Evolutionary conservation across 2,888 invertebrate species (phyloP).

Genomic region (Steinernema scapterisci): DNA sequence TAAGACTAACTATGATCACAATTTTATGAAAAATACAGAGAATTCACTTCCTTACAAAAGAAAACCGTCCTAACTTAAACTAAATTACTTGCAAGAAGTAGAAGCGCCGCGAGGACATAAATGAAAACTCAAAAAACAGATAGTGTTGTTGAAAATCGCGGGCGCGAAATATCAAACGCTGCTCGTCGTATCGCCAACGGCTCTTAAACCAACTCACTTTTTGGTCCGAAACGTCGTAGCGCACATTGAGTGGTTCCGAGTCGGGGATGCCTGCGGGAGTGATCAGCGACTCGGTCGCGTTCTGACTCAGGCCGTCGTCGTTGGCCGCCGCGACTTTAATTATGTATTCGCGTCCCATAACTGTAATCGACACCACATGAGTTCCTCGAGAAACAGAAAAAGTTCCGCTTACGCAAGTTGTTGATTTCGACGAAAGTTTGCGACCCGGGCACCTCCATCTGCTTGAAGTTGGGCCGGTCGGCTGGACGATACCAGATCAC

Average conservation of each 20-base stretch:
- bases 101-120: no score
- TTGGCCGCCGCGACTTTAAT: conserved; percentile 95
- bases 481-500: conserved; percentile 84
- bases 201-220: conserved; percentile 46
- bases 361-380: conserved; percentile 46
- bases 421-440: conserved; percentile 39
- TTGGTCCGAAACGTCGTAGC: conserved; percentile 60
- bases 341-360: conserved; percentile 76
- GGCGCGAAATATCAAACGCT: no score
- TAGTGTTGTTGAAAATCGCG: no score
- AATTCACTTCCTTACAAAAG: no score
- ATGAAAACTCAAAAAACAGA: no score
- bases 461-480: conserved; percentile 73
- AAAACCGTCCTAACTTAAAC: no score
- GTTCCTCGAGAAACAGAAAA: conserved; percentile 18
- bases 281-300: conserved; percentile 84
- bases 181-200: background rate
- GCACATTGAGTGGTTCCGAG: conserved; percentile 61
- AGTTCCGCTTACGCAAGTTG: conserved; percentile 43
- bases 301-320: conserved; percentile 90
- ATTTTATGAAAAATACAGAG: no score
- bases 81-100: no score
- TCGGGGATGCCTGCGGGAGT: conserved; percentile 82
- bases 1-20: no score
- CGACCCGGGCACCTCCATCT: conserved; percentile 41